Percentiles rank a stretch among this genome's conserved stretches.
Evolutionary conservation across 2,797 vertebrate genomes (phyloP).

Genomic region (Schizopygopsis pylzovi): DNA sequence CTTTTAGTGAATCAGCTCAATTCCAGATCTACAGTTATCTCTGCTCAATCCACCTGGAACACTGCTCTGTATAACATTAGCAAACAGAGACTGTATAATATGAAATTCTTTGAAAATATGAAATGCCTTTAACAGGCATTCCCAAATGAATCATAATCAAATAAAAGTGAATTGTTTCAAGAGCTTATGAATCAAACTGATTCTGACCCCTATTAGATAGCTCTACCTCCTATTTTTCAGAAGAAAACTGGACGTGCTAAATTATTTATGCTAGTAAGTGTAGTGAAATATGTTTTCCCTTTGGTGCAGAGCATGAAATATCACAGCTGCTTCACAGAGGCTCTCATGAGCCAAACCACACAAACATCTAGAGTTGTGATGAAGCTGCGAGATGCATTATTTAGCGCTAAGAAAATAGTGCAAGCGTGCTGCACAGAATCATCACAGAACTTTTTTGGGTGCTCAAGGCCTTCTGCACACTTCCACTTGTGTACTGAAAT

Average conservation of each 20-base stretch:
- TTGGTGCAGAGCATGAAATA: neutral
- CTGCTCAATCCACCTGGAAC: neutral
- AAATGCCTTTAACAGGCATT: too few species aligned
- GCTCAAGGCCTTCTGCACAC: slow-evolving; percentile 7
- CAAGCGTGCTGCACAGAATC: neutral
- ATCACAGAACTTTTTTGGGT: slow-evolving; percentile 2
- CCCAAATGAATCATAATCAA: neutral
- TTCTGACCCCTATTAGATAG: neutral
- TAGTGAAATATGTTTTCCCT: neutral
- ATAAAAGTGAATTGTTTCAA: neutral
- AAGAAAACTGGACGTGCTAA: neutral
- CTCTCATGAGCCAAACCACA: neutral
- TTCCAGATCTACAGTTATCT: neutral
- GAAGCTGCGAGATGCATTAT: neutral
- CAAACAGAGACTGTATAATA: too few species aligned
- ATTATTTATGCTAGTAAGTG: neutral
- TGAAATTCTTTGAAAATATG: too few species aligned
- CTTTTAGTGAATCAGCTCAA: too few species aligned
- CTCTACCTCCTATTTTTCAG: neutral
- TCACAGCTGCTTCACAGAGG: neutral
- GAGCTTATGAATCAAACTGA: neutral
- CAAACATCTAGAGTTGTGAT: neutral
- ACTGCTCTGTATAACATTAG: too few species aligned
- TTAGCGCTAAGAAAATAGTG: slow-evolving; percentile 8
- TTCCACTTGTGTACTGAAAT: neutral